phyloP scores from a whole-genome alignment of 1,140 invertebrate species.

The Schlechtendalia chinensis region DNA sequence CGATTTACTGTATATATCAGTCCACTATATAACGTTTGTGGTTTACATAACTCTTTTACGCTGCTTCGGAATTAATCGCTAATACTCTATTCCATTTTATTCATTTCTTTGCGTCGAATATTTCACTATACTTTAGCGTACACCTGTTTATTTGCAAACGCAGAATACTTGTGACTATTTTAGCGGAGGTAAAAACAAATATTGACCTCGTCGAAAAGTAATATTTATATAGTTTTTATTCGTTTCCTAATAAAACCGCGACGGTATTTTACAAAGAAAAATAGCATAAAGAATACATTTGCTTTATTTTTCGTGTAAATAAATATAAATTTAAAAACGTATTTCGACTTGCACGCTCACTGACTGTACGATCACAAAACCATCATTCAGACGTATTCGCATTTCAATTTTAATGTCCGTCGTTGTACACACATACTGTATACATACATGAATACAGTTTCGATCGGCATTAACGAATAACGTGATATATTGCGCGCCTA shows the following conservation, averaged over 20 bases:
- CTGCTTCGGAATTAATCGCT: too few relatives aligned
- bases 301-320: neutral
- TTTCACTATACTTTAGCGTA: neutral
- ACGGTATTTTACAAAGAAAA: neutral
- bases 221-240: neutral
- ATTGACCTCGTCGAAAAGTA: neutral
- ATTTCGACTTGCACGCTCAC: neutral
- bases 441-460: too few relatives aligned
- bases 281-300: neutral
- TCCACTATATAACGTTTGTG: too few relatives aligned
- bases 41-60: too few relatives aligned
- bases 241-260: neutral
- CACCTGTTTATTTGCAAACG: neutral
- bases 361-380: neutral
- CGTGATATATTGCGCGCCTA: neutral
- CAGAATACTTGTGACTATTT: neutral
- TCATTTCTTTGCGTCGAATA: neutral
- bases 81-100: too few relatives aligned
- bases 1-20: too few relatives aligned
- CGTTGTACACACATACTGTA: neutral
- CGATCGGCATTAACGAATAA: neutral
- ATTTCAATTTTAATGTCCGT: constrained; percentile 13
- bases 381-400: neutral
- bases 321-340: constrained; percentile 12
- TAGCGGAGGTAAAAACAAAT: neutral